Evolutionary conservation across 2,888 invertebrate species (phyloP).

Genomic region (Scrobipalpa costella): DNA sequence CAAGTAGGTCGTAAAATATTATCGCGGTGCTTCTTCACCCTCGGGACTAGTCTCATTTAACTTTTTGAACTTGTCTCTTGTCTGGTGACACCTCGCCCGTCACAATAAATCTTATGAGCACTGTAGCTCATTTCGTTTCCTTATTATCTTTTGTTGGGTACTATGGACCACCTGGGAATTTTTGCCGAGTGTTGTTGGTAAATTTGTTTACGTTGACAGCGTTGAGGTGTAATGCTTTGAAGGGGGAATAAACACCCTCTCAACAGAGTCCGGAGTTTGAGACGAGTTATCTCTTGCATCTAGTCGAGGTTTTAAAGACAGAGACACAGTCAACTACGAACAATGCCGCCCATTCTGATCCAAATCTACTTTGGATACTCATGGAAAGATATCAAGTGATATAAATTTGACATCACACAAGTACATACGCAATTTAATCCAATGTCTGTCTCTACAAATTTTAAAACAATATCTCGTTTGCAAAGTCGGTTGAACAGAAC

Average conservation of each 20-base stretch:
- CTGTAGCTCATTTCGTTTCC: slow-evolving; percentile 17
- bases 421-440: not conserved
- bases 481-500: not conserved
- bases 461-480: slow-evolving; percentile 4
- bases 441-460: not conserved
- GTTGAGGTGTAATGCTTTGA: slow-evolving; percentile 3
- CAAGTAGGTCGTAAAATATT: slow-evolving; percentile 4
- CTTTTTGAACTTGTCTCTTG: slow-evolving; percentile 39
- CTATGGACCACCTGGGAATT: slow-evolving; percentile 7
- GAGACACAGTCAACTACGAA: no score
- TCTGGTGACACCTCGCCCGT: slow-evolving; percentile 36
- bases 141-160: slow-evolving; percentile 14
- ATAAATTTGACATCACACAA: no score
- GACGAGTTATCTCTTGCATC: no score
- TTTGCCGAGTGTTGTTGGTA: not conserved
- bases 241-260: not conserved
- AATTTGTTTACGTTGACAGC: not conserved
- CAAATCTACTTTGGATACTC: no score
- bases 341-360: no score
- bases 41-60: slow-evolving; percentile 38
- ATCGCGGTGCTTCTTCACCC: not conserved
- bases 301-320: no score
- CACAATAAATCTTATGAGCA: slow-evolving; percentile 21
- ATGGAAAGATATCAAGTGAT: no score
- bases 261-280: not conserved